Evolutionary conservation across 2,888 invertebrate species (phyloP).

Genomic region (Acrobasis consociella): DNA sequence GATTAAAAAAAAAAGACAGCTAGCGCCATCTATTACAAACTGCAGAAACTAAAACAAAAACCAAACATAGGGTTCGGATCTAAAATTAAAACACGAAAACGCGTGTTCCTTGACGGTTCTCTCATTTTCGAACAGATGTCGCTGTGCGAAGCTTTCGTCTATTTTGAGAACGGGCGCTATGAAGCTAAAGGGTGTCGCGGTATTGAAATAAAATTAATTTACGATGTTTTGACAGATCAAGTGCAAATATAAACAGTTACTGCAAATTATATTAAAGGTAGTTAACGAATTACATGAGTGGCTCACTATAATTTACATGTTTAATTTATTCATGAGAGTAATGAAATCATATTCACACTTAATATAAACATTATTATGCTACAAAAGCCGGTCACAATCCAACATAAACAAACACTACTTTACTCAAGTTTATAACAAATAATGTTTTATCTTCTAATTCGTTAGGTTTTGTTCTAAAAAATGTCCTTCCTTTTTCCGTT

Average conservation of each 20-base stretch:
- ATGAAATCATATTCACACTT: no score
- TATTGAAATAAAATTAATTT: not conserved
- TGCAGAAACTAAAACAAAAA: not conserved
- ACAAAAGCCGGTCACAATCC: no score
- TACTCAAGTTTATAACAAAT: no score
- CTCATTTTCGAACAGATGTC: not conserved
- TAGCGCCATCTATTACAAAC: conserved; percentile 5
- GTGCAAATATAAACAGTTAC: not conserved
- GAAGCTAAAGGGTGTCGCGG: no score
- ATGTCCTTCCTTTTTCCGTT: no score
- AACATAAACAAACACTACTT: no score
- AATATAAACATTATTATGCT: no score
- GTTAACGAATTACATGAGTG: no score
- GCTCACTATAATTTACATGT: no score
- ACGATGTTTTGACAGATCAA: not conserved
- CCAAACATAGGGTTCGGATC: not conserved
- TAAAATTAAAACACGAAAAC: not conserved
- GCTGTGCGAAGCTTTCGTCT: not conserved
- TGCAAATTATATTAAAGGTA: not conserved
- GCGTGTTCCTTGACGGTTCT: not conserved
- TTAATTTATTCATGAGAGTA: no score
- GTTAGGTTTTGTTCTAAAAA: no score
- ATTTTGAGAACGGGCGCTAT: not conserved
- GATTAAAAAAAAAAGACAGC: not conserved
- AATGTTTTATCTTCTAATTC: no score